A percentile compares a stretch with the other conserved stretches of the same genome.
phyloP scores from a whole-genome alignment of 2,888 invertebrate genomes.

The Trissoscelio sp. region DNA sequence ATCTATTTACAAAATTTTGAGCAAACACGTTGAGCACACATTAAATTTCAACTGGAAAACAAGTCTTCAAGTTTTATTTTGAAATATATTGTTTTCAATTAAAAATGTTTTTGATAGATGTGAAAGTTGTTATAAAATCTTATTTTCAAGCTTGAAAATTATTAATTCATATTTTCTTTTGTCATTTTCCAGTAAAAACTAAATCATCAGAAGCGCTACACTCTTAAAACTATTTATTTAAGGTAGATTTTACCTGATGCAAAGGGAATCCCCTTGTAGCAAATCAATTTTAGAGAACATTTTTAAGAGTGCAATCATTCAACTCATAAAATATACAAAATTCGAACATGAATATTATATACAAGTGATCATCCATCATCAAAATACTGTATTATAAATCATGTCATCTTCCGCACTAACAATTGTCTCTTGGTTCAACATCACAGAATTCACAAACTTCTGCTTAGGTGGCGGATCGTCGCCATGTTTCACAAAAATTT shows the following conservation, averaged over 20 bases:
- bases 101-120: no score
- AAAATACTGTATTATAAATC: conserved; percentile 81
- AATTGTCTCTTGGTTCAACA: conserved; percentile 78
- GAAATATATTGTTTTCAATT: no score
- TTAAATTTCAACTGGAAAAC: conserved; percentile 28
- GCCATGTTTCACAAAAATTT: conserved; percentile 79
- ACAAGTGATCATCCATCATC: conserved; percentile 64
- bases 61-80: no score
- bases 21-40: conserved; percentile 37
- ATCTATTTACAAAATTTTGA: conserved; percentile 59
- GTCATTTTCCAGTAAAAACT: no score
- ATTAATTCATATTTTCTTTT: no score
- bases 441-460: conserved; percentile 78
- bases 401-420: conserved; percentile 80
- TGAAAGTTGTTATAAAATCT: not conserved
- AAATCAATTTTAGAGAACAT: not conserved
- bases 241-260: no score
- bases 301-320: not conserved
- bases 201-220: no score
- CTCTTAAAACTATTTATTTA: no score
- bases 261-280: no score
- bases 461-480: conserved; percentile 69
- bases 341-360: no score
- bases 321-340: conserved; percentile 10
- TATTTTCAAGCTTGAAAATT: no score